These are phyloP conservation scores for Zaprionus lachaisei DNA, from an alignment of 1,140 invertebrate genomes.

Conservation along the genomic window DNA sequence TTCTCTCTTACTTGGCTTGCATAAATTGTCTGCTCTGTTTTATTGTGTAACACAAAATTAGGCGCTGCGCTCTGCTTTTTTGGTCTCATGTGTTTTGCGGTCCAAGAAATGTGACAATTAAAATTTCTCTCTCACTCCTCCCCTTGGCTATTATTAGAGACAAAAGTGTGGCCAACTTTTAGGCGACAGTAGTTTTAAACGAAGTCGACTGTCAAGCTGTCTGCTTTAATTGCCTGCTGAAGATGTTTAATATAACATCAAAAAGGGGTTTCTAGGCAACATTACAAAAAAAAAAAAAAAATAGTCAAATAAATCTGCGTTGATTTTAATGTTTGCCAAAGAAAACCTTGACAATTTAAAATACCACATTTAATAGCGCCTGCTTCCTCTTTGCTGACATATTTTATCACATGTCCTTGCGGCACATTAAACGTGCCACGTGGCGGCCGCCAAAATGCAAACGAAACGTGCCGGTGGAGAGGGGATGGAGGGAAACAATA, in stretches of 20 bases:
- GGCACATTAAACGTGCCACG: constrained; percentile 37
- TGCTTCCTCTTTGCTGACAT: constrained; percentile 3
- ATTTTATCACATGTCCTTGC: constrained; percentile 41
- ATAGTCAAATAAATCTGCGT: background rate
- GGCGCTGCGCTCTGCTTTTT: constrained; percentile 9
- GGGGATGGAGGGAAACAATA: background rate
- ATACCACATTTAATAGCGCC: constrained; percentile 8
- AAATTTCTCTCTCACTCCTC: constrained; percentile 37
- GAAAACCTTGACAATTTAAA: background rate
- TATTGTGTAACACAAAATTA: constrained; percentile 47
- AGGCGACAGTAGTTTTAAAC: constrained; percentile 24
- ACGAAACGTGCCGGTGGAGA: background rate
- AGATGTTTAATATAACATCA: background rate
- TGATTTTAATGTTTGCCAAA: background rate
- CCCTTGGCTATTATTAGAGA: constrained; percentile 17
- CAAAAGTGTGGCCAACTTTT: constrained; percentile 7
- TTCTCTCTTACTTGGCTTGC: background rate
- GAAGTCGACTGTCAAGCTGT: constrained; percentile 1
- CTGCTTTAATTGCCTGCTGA: background rate
- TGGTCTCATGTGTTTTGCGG: constrained; percentile 55
- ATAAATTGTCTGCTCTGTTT: constrained; percentile 44
- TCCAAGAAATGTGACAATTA: constrained; percentile 63
- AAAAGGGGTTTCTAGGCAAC: too few relatives aligned
- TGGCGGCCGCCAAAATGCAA: constrained; percentile 2
- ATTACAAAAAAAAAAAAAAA: background rate